Base-by-base conservation (phyloP, 2,113 vertebrate genomes). In the Corythoichthys intestinalis region DNA sequence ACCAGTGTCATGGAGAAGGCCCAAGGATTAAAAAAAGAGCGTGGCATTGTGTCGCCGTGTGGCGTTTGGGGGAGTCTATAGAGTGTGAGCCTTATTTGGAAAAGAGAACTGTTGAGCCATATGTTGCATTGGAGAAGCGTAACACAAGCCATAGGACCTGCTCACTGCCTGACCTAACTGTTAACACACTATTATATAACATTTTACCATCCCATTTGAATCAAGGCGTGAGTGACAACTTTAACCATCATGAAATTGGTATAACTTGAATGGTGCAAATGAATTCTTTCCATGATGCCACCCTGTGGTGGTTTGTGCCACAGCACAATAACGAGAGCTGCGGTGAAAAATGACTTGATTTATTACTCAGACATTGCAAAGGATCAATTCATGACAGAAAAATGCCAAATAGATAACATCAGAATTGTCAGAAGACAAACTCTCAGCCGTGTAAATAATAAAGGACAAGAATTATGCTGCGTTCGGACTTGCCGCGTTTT, bases 21-120 rank as follows among this genome's bases (percentile, higher is more conserved):
- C 48, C 47, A 41, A 67, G 69, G 78, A 77, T 86, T 87, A 83
- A 90, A 91, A 90, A 90, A 87, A 89, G 81, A 79, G 76, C 37
- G 2, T n/a, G 70, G 82, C 76, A 90, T 88, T 87, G 83, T 89
- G 80, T 77, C 13, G 53, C 65, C 1, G 57, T 48, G 28, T 50
- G 62, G 65, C 64, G 73, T 50, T 71, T 64, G 35, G 73, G n/a
- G 14, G 38, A 4, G 59, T 44, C 38, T 14, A 28, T 28, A 39
- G 35, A 53, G 15, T n/a, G 48, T 68, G 49, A 83, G 70, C 89
- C 87, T 85, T 87, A 87, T 91, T 87, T 88, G 88, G 89, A 77
- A 79, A 64, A 69, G 70, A 67, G 46, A 65, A 15, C 47, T 28
- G 34, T 17, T 56, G 59, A 70, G 70, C 62, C 62, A 75, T 11